Percentiles rank a stretch among this genome's conserved stretches.
Conservation (phyloP, 2,888 invertebrate genomes). For the Cataglyphis cursor region DNA sequence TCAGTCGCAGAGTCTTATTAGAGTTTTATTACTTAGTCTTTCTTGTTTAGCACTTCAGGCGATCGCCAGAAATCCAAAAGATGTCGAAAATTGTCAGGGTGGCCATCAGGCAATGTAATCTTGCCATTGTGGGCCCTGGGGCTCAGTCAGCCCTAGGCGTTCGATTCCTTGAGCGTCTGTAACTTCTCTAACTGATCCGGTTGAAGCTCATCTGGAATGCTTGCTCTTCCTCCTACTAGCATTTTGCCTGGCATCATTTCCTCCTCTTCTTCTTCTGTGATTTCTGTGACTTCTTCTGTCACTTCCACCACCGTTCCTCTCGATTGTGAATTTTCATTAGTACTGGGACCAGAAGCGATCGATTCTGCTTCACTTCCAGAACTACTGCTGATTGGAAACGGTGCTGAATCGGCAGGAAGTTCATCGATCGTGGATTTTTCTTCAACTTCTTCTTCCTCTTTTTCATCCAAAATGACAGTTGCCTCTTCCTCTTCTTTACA, state of each 20-base stretch:
- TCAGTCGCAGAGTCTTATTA: constrained; percentile 58
- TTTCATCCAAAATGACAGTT: constrained; percentile 69
- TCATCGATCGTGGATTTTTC: constrained; percentile 87
- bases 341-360: constrained; percentile 89
- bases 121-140: constrained; percentile 82
- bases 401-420: constrained; percentile 89
- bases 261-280: constrained; percentile 81
- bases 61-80: constrained; percentile 85
- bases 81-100: constrained; percentile 84
- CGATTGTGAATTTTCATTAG: constrained; percentile 89
- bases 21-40: constrained; percentile 77
- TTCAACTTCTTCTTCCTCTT: constrained; percentile 78
- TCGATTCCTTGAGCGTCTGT: constrained; percentile 96
- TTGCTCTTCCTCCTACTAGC: constrained; percentile 93
- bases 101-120: constrained; percentile 85
- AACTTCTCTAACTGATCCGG: constrained; percentile 95
- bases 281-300: constrained; percentile 71
- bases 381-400: constrained; percentile 90
- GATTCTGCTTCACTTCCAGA: constrained; percentile 90
- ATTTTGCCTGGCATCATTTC: constrained; percentile 89
- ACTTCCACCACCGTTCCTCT: constrained; percentile 77
- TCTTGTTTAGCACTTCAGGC: constrained; percentile 81
- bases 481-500: constrained; percentile 62
- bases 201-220: constrained; percentile 95
- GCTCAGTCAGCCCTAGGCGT: constrained; percentile 90